Evolutionary conservation across 2,888 invertebrate genomes (phyloP).

Genomic region (Protophormia terraenovae): DNA sequence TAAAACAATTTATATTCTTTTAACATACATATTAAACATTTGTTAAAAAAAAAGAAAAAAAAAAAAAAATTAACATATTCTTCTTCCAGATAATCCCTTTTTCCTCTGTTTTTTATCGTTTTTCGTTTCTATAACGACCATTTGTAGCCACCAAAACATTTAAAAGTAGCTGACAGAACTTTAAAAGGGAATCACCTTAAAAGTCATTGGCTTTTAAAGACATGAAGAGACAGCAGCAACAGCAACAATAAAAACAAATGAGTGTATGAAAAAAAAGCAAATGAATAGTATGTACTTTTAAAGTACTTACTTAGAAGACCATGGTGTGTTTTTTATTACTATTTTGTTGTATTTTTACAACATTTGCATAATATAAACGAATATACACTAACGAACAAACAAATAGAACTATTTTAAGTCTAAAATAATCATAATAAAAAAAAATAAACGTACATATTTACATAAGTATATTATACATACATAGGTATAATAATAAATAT

Average conservation of each 20-base stretch:
- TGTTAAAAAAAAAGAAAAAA: conserved; percentile 3
- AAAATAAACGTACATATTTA: conserved; percentile 6
- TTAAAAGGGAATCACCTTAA: conserved; percentile 54
- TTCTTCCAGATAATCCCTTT: conserved; percentile 35
- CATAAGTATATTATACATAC: not conserved
- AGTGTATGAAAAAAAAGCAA: not conserved
- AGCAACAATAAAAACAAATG: not conserved
- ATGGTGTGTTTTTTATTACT: conserved; percentile 19
- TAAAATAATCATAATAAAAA: conserved; percentile 39
- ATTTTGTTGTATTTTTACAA: conserved; percentile 38
- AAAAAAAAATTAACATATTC: conserved; percentile 27
- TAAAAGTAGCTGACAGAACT: not conserved
- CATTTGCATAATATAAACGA: conserved; percentile 60
- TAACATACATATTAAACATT: not conserved
- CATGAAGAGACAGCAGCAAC: conserved; percentile 13
- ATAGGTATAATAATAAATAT: conserved; percentile 31
- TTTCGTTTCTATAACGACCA: conserved; percentile 52
- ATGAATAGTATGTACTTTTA: not conserved
- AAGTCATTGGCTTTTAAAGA: conserved; percentile 65
- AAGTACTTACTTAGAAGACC: conserved; percentile 5
- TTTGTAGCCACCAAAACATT: conserved; percentile 49
- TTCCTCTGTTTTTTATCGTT: conserved; percentile 4
- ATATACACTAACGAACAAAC: too few species aligned
- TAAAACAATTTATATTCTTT: conserved; percentile 1
- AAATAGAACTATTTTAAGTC: conserved; percentile 42